Conservation (phyloP, 2,888 invertebrate species). For the Phrixothrix hirtus region DNA sequence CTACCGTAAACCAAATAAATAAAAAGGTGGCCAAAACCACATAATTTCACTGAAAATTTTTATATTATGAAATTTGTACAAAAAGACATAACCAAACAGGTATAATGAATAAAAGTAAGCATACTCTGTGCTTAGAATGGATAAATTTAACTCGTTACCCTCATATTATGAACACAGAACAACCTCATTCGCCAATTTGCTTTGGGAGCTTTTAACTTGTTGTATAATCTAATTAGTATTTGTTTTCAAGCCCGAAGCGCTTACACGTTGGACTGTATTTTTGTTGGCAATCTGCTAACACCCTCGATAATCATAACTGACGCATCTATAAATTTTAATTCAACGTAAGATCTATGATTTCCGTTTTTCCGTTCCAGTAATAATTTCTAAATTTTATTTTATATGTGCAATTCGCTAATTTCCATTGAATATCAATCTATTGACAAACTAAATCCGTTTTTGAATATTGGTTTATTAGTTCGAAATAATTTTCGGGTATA, state of each 20-base stretch:
- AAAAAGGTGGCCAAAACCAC: too few relatives aligned
- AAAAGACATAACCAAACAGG: slow-evolving; percentile 16
- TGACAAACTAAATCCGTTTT: too few relatives aligned
- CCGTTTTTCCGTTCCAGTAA: too few relatives aligned
- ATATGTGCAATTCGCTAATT: too few relatives aligned
- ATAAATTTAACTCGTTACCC: slow-evolving; percentile 30
- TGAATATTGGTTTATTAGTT: too few relatives aligned
- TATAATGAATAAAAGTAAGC: slow-evolving; percentile 17
- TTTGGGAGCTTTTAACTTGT: slow-evolving; percentile 37
- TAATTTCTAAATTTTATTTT: too few relatives aligned
- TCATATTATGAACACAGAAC: slow-evolving; percentile 27
- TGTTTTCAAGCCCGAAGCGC: slow-evolving; percentile 38
- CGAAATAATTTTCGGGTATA: too few relatives aligned
- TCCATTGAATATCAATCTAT: too few relatives aligned
- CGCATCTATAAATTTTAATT: slow-evolving; percentile 5
- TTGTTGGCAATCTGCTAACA: slow-evolving; percentile 34
- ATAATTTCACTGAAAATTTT: too few relatives aligned
- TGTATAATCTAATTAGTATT: slow-evolving; percentile 41
- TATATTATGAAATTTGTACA: background rate
- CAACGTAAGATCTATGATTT: too few relatives aligned
- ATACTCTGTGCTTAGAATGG: slow-evolving; percentile 22
- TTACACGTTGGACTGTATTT: slow-evolving; percentile 37
- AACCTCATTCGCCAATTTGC: slow-evolving; percentile 30
- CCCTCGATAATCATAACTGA: slow-evolving; percentile 14
- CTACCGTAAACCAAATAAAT: too few relatives aligned